A percentile compares a stretch with the other conserved stretches of the same genome.
These are phyloP conservation scores for Gibbula magus DNA, from an alignment of 2,888 invertebrate genomes.

Conservation along the genomic window DNA sequence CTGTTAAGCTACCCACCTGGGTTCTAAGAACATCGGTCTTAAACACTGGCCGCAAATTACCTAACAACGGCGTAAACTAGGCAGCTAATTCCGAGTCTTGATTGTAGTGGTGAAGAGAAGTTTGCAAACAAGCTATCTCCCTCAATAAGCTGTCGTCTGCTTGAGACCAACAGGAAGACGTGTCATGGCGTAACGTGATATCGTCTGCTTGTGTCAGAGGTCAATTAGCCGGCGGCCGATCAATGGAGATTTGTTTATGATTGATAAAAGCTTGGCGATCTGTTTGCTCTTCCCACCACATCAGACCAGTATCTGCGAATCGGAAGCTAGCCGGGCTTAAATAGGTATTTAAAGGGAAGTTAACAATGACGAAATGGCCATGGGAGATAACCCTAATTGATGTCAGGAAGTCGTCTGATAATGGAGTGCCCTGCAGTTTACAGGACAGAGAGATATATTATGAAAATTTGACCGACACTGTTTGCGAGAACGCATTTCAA, in stretches of 20 bases:
- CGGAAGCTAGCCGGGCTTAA: neutral
- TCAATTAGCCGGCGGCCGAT: constrained; percentile 6
- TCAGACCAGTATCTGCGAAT: neutral
- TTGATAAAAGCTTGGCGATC: constrained; percentile 4
- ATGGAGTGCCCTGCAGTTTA: neutral
- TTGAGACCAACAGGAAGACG: neutral
- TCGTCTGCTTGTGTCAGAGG: neutral
- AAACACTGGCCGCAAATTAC: constrained; percentile 19
- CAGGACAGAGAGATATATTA: too few species aligned
- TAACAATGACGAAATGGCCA: neutral
- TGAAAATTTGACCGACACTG: too few species aligned
- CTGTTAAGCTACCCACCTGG: constrained; percentile 11
- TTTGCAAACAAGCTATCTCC: neutral
- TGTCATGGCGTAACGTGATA: constrained; percentile 7
- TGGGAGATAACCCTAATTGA: neutral
- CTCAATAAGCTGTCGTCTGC: constrained; percentile 3
- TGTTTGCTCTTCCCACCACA: constrained; percentile 8
- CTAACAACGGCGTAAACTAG: constrained; percentile 17
- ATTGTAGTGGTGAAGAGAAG: neutral
- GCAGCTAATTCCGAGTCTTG: neutral
- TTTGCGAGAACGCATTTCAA: too few species aligned
- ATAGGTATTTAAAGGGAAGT: neutral
- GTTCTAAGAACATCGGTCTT: constrained; percentile 10
- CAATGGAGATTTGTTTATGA: constrained; percentile 18
- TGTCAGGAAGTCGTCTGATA: neutral